Percentiles rank a stretch among this genome's conserved stretches.
Evolutionary conservation across 2,113 vertebrate genomes (phyloP).

Genomic region (Antigone vipio): DNA sequence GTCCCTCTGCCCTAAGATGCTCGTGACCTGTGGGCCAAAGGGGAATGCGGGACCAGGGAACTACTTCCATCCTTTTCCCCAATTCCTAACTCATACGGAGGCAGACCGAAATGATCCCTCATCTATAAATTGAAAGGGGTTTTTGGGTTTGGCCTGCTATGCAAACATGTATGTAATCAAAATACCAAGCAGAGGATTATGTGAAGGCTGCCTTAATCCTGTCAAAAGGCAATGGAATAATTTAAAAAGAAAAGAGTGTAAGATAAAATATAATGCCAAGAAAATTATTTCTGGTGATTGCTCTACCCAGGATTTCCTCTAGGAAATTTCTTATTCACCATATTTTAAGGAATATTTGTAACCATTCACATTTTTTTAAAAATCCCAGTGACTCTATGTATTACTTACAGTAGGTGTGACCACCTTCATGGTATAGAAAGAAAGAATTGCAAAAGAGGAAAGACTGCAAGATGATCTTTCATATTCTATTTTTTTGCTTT

Average conservation of each 20-base stretch:
- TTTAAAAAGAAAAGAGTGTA: neutral
- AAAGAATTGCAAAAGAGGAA: neutral
- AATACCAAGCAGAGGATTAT: neutral
- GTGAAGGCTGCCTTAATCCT: neutral
- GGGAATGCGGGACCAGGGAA: rapidly evolving
- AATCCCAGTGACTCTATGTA: neutral
- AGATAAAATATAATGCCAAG: neutral
- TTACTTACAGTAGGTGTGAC: neutral
- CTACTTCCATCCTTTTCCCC: neutral
- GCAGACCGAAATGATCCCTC: neutral
- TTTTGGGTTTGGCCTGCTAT: neutral
- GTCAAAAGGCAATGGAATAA: neutral
- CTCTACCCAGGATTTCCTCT: neutral
- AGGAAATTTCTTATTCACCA: neutral
- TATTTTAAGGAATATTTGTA: neutral
- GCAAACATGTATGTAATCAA: neutral
- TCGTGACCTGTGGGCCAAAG: neutral
- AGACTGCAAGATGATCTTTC: neutral
- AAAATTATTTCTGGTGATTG: neutral
- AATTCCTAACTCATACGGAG: neutral
- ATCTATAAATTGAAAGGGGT: neutral
- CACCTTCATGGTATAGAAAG: neutral
- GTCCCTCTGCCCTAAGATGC: neutral
- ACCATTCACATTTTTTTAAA: neutral
- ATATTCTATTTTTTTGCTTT: conserved; percentile 24